These are phyloP conservation scores for Neolamprologus caudopunctatus DNA, from an alignment of 2,113 vertebrate species.

Conservation along the genomic window DNA sequence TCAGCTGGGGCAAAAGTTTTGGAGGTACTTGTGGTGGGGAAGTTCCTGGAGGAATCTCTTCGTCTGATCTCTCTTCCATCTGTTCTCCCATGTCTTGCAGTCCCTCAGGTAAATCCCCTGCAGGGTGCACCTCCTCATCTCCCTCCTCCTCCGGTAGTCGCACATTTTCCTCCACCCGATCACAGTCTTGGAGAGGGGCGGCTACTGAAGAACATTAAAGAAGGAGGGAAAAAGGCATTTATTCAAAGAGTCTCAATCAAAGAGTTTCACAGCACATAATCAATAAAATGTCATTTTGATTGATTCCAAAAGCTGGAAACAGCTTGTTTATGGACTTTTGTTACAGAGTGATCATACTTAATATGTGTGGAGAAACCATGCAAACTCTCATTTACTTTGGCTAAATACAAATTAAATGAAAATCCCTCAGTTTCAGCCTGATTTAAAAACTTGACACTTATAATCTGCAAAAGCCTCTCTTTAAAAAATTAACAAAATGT, in stretches of 20 bases:
- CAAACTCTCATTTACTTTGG: not conserved
- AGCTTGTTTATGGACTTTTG: not conserved
- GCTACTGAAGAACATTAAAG: conserved; percentile 20
- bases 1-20: conserved; percentile 56
- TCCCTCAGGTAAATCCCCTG: conserved; percentile 43
- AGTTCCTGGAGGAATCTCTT: conserved; percentile 43
- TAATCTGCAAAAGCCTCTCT: not conserved
- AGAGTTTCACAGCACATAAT: not conserved
- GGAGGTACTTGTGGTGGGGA: conserved; percentile 65
- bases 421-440: not conserved
- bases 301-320: not conserved
- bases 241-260: not conserved
- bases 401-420: not conserved
- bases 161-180: conserved; percentile 37
- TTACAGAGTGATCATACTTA: not conserved
- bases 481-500: not conserved
- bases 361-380: accelerated
- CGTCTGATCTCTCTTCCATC: conserved; percentile 39
- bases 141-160: conserved; percentile 2
- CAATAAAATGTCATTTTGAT: not conserved
- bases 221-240: not conserved
- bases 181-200: conserved; percentile 55
- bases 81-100: conserved; percentile 46
- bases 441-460: not conserved
- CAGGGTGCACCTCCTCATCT: conserved; percentile 15